A percentile compares a stretch with the other conserved stretches of the same genome.
Conservation (phyloP, 2,113 vertebrate species). For the Rhynchopsitta pachyrhyncha region DNA sequence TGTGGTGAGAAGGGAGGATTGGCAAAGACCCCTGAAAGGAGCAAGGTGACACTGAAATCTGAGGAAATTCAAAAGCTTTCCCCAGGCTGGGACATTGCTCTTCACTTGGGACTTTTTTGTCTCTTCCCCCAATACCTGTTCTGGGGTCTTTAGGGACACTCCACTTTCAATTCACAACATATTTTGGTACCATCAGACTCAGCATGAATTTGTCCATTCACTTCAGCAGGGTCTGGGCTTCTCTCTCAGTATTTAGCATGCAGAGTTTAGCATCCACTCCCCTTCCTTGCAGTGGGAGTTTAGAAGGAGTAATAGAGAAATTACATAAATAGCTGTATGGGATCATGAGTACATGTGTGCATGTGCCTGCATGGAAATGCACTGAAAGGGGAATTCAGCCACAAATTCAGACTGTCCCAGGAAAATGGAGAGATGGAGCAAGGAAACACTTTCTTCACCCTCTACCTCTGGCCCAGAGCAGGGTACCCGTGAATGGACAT, state of each 20-base stretch:
- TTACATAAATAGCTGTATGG: not conserved
- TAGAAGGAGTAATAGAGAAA: not conserved
- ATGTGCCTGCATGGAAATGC: not conserved
- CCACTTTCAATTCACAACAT: not conserved
- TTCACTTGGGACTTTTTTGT: not conserved
- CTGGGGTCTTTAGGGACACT: not conserved
- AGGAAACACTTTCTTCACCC: not conserved
- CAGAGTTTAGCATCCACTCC: not conserved
- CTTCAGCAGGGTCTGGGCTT: not conserved
- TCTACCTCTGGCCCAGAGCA: not conserved
- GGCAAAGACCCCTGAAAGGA: slow-evolving; percentile 44
- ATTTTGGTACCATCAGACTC: not conserved
- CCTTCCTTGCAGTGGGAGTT: not conserved
- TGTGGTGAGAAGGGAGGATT: not conserved
- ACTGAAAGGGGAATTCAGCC: not conserved
- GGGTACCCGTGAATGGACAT: not conserved
- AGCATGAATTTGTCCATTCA: not conserved
- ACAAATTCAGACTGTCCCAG: not conserved
- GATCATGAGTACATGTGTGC: not conserved
- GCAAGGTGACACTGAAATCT: slow-evolving; percentile 74
- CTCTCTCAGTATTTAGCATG: too few relatives aligned
- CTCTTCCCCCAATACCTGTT: not conserved
- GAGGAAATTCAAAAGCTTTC: slow-evolving; percentile 69
- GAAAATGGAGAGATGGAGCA: not conserved
- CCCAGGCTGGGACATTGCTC: not conserved